A percentile compares a stretch with the other conserved stretches of the same genome.
These are phyloP conservation scores for Anoplius nigerrimus DNA, from an alignment of 2,888 invertebrate genomes.

Conservation along the genomic window DNA sequence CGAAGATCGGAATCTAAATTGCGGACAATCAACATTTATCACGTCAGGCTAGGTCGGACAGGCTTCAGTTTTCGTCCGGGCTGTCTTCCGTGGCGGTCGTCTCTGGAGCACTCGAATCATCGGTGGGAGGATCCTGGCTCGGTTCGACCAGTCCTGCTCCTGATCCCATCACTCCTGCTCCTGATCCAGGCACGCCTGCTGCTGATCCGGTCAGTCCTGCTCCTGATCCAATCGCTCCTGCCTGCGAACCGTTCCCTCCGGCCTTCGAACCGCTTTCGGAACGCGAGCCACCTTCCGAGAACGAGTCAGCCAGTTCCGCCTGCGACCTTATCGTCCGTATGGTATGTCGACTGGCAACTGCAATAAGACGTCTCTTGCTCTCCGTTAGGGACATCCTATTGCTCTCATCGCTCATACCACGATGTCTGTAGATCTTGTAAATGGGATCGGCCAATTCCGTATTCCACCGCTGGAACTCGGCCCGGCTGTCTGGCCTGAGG, in stretches of 20 bases:
- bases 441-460: conserved; percentile 51
- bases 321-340: conserved; percentile 4
- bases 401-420: conserved; percentile 16
- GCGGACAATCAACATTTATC: too few species aligned
- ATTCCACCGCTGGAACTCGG: conserved; percentile 44
- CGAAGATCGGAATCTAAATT: too few species aligned
- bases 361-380: background rate
- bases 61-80: too few species aligned
- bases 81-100: background rate
- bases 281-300: too few species aligned
- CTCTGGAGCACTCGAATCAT: background rate
- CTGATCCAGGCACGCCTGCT: too few species aligned
- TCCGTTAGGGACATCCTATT: background rate
- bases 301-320: too few species aligned
- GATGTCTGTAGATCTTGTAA: conserved; percentile 56
- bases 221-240: too few species aligned
- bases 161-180: too few species aligned
- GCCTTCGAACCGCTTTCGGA: background rate
- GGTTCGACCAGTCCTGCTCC: too few species aligned
- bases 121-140: background rate
- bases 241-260: background rate
- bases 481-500: conserved; percentile 45
- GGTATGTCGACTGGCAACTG: conserved; percentile 9
- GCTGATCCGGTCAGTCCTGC: too few species aligned
- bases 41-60: too few species aligned